Evolutionary conservation across 2,888 invertebrate species (phyloP), one percentile per base, ranked within the genome.

Genomic region (Drosophila melanosoma): DNA sequence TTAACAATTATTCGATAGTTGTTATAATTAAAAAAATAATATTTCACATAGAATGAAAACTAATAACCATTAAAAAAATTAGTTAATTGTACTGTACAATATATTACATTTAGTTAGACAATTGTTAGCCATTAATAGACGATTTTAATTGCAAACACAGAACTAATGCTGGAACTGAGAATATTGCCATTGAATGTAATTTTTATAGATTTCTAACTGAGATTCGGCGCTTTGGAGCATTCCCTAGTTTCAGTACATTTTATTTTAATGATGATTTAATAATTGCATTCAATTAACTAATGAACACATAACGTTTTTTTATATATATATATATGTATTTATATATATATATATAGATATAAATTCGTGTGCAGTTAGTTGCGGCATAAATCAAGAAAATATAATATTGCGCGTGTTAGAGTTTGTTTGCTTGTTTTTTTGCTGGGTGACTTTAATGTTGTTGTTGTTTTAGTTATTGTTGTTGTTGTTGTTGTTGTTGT

Each of bases 321-420:
- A 52, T n/a, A 35, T 35, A 38, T 38, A 3, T 17, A 38, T 8
- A 38, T 17, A 38, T 3, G 7, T 36, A 36, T 17, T 3, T 17
- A 1, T 42, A 0, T 42, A 7, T 17, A 8, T 38, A 15, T 45
- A 4, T 38, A 56, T 23, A 23, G 23, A 23, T n/a, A n/a, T 56
- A 42, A 51, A 58, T 51, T 68, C 68, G 68, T 68, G 58, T 68
- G 49, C 56, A 56, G 57, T 57, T 65, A 56, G 70, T 64, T 69
- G 52, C 61, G 73, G 69, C 74, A 88, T 79, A 85, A 87, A 73
- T 90, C 83, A 85, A 79, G 87, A 76, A 74, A 73, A 54, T 36
- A 42, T 42, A 69, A 73, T 83, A 60, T 73, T 73, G 83, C 70
- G 61, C 70, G 76, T 73, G 75, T 78, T 73, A 76, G 69, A 70